A percentile compares a stretch with the other conserved stretches of the same genome.
These are phyloP conservation scores for Tragelaphus scriptus DNA, from an alignment of 2,113 vertebrate species.

Conservation along the genomic window DNA sequence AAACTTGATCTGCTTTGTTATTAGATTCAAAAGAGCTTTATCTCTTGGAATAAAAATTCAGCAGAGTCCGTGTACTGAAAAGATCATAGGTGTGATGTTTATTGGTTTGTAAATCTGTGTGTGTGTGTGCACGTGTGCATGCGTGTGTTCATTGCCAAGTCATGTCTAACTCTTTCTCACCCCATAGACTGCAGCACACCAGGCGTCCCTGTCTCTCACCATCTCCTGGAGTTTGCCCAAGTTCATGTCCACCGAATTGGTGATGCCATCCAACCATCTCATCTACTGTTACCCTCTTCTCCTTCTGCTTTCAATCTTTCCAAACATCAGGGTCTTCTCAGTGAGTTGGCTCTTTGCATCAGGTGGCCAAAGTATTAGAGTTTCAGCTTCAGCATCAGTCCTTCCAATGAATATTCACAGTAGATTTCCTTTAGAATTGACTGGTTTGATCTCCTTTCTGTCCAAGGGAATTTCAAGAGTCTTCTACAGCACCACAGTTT, in stretches of 20 bases:
- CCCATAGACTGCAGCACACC: background rate
- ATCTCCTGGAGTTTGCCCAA: background rate
- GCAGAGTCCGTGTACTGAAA: background rate
- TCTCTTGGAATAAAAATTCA: background rate
- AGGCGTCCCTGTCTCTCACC: background rate
- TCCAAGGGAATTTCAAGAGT: background rate
- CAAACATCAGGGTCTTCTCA: background rate
- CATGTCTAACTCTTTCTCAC: background rate
- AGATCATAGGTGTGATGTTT: background rate
- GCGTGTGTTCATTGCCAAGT: background rate
- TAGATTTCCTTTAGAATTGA: background rate
- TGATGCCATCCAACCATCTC: background rate
- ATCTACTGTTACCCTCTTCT: background rate
- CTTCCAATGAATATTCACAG: background rate
- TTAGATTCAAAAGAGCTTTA: constrained; percentile 5
- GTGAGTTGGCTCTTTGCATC: background rate
- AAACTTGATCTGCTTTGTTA: background rate
- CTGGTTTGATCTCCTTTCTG: background rate
- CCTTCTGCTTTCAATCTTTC: background rate
- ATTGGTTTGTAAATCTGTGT: background rate
- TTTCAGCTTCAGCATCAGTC: background rate
- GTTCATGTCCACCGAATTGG: background rate
- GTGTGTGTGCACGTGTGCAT: fast-evolving
- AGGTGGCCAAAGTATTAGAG: background rate
- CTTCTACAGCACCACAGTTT: background rate